Base-by-base conservation (phyloP, 2,888 invertebrate genomes). In the Dione juno region DNA sequence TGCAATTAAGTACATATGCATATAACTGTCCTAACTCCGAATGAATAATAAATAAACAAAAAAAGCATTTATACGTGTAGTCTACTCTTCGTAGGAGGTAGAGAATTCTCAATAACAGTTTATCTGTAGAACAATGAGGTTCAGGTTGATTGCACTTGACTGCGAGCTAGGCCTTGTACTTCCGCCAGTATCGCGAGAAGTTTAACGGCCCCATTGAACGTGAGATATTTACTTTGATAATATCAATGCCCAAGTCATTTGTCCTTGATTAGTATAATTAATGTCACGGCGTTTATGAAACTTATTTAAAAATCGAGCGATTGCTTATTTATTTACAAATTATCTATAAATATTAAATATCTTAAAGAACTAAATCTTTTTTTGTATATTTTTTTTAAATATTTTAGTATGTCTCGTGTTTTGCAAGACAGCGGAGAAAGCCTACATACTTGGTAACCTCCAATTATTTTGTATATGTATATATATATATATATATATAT, bases 71-170 rank as follows among this genome's bases (percentile, higher is more conserved):
- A 74, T 67, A 73, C 72, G 74, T 71, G 72, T 72, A 63, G 53
- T 40, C 66, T 63, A 67, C 63, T 64, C 65, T 73, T 73, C 70
- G 73, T 35, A 73, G 76, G 75, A 75, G 82, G 77, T 70, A 77
- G 74, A 71, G 78, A 21, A 75, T 83, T 37, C 77, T 77, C 67
- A 75, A 69, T 73, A 70, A 63, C 68, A 68, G 64, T 67, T 66
- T 72, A 72, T 76, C 76, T 70, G 53, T 81, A 82, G 85, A 89
- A 91, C 91, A 91, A 91, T 90, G 82, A 84, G 81, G 87, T 90
- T 87, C 87, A 85, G 88, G 88, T 89, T 88, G 88, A 91, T 90
- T 86, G 88, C 89, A 87, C 89, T 85, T 85, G 84, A 81, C 85
- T 84, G 80, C 86, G 86, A 86, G 85, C 80, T 79, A 82, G 74